phyloP scores from a whole-genome alignment of 2,888 invertebrate species.

The Drosophila histrio region DNA sequence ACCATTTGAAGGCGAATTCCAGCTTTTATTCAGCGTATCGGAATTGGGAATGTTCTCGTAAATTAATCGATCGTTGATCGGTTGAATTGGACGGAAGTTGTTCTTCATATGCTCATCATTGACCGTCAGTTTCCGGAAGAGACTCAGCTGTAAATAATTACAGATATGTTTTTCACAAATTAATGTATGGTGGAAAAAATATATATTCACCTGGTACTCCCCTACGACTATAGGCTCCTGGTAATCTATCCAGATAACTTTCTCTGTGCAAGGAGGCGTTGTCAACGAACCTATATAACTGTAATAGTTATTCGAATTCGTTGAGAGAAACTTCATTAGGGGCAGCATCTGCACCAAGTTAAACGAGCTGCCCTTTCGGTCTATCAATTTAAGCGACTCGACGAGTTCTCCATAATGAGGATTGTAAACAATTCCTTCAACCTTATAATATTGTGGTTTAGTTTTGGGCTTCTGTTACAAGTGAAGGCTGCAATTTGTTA shows the following conservation, averaged over 20 bases:
- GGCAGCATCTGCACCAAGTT: slow-evolving; percentile 85
- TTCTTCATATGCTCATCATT: slow-evolving; percentile 88
- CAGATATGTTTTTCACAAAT: background rate
- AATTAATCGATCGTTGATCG: slow-evolving; percentile 89
- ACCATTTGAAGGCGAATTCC: slow-evolving; percentile 10
- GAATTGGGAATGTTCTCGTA: slow-evolving; percentile 61
- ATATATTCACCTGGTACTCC: slow-evolving; percentile 87
- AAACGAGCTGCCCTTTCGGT: slow-evolving; percentile 83
- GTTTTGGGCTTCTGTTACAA: background rate
- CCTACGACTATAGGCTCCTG: slow-evolving; percentile 89
- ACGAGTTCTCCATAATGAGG: slow-evolving; percentile 19
- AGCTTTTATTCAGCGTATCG: background rate
- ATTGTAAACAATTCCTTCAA: background rate
- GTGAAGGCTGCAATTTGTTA: background rate
- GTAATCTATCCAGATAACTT: slow-evolving; percentile 94
- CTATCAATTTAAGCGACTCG: slow-evolving; percentile 82
- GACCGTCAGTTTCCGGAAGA: slow-evolving; percentile 88
- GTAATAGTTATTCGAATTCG: slow-evolving; percentile 88
- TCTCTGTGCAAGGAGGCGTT: slow-evolving; percentile 93
- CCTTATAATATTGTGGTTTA: background rate
- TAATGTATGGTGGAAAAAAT: background rate
- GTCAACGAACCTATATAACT: slow-evolving; percentile 94
- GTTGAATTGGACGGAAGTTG: slow-evolving; percentile 93
- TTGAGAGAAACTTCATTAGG: slow-evolving; percentile 86
- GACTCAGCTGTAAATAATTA: slow-evolving; percentile 87